Evolutionary conservation across 1,140 invertebrate species (phyloP).

Genomic region (Bombus pyrosoma): DNA sequence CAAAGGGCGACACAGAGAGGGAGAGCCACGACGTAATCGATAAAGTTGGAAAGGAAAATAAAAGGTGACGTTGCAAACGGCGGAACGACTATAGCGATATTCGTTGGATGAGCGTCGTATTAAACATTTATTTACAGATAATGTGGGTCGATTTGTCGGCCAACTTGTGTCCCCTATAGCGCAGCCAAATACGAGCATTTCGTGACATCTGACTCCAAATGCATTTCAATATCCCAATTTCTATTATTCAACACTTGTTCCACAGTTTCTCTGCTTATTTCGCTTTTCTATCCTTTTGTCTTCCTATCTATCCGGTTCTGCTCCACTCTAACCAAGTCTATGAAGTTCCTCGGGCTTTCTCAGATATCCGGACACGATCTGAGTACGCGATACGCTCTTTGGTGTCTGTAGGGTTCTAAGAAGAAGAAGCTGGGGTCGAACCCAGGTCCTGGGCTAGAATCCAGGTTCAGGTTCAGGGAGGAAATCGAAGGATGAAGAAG

Average conservation of each 20-base stretch:
- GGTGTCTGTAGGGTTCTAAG: not conserved
- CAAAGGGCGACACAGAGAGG: constrained; percentile 1
- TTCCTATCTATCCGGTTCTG: not conserved
- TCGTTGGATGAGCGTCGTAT: not conserved
- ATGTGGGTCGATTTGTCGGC: not conserved
- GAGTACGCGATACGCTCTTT: not conserved
- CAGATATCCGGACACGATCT: not conserved
- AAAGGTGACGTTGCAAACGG: not conserved
- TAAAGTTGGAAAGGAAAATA: constrained; percentile 37
- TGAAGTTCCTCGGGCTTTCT: not conserved
- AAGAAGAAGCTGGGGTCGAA: too few species aligned
- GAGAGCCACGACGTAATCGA: constrained; percentile 27
- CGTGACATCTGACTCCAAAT: not conserved
- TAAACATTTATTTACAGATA: constrained; percentile 1
- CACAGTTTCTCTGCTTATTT: not conserved
- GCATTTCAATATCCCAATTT: not conserved
- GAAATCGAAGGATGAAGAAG: too few species aligned
- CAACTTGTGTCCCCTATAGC: not conserved
- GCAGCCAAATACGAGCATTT: not conserved
- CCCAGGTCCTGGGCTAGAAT: too few species aligned
- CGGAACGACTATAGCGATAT: not conserved
- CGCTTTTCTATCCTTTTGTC: not conserved
- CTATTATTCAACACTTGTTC: too few species aligned
- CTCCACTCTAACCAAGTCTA: not conserved
- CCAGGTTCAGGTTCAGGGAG: too few species aligned